Conservation (phyloP, 2,113 vertebrate species). For the Misgurnus mizolepis region DNA sequence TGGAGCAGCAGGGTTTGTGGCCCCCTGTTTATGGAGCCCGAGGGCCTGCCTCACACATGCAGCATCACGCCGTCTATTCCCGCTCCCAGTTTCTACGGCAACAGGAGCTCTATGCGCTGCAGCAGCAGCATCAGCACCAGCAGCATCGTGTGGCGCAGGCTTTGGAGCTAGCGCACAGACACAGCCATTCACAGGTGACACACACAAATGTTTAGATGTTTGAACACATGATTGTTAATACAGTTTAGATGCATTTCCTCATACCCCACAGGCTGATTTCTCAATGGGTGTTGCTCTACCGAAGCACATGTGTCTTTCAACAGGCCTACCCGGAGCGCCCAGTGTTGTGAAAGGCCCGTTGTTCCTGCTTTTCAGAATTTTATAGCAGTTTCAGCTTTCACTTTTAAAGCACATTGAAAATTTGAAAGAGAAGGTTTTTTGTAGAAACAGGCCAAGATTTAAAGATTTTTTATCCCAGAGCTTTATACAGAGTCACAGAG, state of each 20-base stretch:
- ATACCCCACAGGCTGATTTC: conserved; percentile 22
- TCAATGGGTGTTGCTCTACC: conserved; percentile 16
- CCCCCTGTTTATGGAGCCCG: conserved; percentile 86
- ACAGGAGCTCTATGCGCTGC: conserved; percentile 90
- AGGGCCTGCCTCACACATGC: conserved; percentile 86
- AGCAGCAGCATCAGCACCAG: conserved; percentile 82
- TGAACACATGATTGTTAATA: background rate
- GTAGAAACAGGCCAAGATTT: background rate
- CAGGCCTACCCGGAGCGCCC: background rate
- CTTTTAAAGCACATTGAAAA: background rate
- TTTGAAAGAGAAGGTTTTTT: conserved; percentile 16
- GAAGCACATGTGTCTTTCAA: conserved; percentile 25
- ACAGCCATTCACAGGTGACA: conserved; percentile 70
- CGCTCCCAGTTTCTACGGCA: conserved; percentile 89
- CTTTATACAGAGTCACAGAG: conserved; percentile 5
- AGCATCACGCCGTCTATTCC: conserved; percentile 89
- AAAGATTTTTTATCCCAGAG: background rate
- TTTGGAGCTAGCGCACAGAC: conserved; percentile 74
- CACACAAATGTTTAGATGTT: background rate
- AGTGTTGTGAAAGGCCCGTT: conserved; percentile 18
- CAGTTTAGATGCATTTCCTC: conserved; percentile 5
- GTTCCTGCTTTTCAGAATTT: conserved; percentile 17
- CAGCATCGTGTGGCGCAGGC: conserved; percentile 77
- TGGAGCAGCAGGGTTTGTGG: conserved; percentile 93
- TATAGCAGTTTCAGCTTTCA: conserved; percentile 18